phyloP scores from a whole-genome alignment of 2,797 vertebrate species.

The Rhinichthys osculus region DNA sequence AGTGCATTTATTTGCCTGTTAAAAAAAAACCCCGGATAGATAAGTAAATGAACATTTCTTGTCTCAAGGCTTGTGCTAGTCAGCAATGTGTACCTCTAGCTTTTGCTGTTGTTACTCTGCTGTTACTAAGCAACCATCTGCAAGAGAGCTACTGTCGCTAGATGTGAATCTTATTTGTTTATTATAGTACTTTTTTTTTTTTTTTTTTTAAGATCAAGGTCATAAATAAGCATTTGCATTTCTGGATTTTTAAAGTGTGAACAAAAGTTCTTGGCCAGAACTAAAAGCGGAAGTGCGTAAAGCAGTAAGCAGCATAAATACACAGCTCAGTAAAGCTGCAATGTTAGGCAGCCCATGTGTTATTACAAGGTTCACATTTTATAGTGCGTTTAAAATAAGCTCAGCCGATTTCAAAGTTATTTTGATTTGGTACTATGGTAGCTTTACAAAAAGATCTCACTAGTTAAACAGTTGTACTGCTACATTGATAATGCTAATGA shows the following conservation, averaged over 20 bases:
- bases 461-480: not conserved
- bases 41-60: slow-evolving; percentile 30
- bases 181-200: slow-evolving; percentile 42
- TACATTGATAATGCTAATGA: too few species aligned
- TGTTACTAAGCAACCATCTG: slow-evolving; percentile 65
- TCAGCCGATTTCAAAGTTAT: not conserved
- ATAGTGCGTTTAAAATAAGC: not conserved
- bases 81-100: slow-evolving; percentile 26
- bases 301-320: not conserved
- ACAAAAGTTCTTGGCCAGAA: slow-evolving; percentile 10
- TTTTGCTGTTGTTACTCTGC: slow-evolving; percentile 55
- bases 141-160: slow-evolving; percentile 52
- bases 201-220: slow-evolving; percentile 55
- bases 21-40: not conserved
- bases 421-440: not conserved
- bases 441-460: not conserved
- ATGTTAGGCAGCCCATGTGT: not conserved
- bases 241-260: slow-evolving; percentile 30
- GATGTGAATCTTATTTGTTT: slow-evolving; percentile 61
- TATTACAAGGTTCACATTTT: not conserved
- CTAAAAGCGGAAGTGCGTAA: not conserved
- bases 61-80: slow-evolving; percentile 12
- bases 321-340: not conserved
- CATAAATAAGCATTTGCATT: slow-evolving; percentile 45
- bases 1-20: not conserved